A percentile compares a stretch with the other conserved stretches of the same genome.
Evolutionary conservation across 2,797 vertebrate species (phyloP).

Genomic region (Parambassis ranga): DNA sequence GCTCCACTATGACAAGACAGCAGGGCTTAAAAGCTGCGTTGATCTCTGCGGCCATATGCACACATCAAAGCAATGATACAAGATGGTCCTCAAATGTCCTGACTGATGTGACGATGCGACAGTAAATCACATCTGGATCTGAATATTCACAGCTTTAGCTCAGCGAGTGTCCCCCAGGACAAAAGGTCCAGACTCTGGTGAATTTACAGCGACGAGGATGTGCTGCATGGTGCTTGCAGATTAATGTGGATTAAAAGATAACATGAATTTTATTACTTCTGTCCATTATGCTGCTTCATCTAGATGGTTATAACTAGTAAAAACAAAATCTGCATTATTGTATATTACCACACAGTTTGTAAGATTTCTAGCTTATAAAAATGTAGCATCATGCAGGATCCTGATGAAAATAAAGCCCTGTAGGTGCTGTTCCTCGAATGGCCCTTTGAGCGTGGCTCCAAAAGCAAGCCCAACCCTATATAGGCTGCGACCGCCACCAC

Average conservation of each 20-base stretch:
- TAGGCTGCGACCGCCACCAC: too few relatives aligned
- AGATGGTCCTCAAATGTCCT: neutral
- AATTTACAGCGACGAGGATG: neutral
- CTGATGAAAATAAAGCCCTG: too few relatives aligned
- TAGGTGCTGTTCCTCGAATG: too few relatives aligned
- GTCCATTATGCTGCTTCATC: too few relatives aligned
- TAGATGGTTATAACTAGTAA: too few relatives aligned
- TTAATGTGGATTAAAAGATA: neutral
- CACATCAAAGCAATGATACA: neutral
- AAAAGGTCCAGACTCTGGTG: neutral
- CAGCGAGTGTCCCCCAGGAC: neutral
- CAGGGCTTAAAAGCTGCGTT: neutral
- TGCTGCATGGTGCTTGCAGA: neutral
- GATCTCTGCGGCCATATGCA: neutral
- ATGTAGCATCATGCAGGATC: too few relatives aligned
- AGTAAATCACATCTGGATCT: neutral
- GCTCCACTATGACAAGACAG: neutral
- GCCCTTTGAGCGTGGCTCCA: too few relatives aligned
- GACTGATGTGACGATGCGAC: neutral
- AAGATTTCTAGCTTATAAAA: too few relatives aligned
- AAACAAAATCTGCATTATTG: too few relatives aligned
- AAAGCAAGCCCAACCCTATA: too few relatives aligned
- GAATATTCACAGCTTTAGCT: slow-evolving; percentile 3
- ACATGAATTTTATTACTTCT: neutral
- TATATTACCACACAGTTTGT: too few relatives aligned